Evolutionary conservation across 2,797 vertebrate species (phyloP).

Genomic region (Sebastes hubbsi): DNA sequence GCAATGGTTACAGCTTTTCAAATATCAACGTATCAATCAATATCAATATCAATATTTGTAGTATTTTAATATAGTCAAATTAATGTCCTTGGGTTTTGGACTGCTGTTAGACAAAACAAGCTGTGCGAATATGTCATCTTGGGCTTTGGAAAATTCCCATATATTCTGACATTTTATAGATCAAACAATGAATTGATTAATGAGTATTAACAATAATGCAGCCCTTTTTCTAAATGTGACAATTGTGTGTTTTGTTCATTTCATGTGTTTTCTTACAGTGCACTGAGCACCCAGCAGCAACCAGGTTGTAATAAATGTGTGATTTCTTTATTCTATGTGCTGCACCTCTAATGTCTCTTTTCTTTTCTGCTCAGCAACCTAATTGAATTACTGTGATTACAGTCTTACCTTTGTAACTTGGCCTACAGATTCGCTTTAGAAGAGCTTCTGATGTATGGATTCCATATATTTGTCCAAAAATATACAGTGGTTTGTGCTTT

Average conservation of each 20-base stretch:
- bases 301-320: background rate
- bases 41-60: background rate
- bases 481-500: background rate
- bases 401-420: background rate
- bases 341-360: background rate
- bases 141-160: background rate
- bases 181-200: background rate
- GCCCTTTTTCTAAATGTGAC: background rate
- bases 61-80: background rate
- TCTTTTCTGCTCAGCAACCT: background rate
- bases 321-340: background rate
- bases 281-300: background rate
- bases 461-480: background rate
- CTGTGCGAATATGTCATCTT: background rate
- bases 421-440: background rate
- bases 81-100: background rate
- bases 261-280: background rate
- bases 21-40: background rate
- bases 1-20: background rate
- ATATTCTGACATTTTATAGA: background rate
- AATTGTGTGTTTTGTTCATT: background rate
- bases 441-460: background rate
- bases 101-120: background rate
- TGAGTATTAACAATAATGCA: background rate
- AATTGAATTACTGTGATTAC: background rate